Evolutionary conservation across 2,888 invertebrate species (phyloP), one percentile per base, ranked within the genome.

Genomic region (Eristalis intricaria): DNA sequence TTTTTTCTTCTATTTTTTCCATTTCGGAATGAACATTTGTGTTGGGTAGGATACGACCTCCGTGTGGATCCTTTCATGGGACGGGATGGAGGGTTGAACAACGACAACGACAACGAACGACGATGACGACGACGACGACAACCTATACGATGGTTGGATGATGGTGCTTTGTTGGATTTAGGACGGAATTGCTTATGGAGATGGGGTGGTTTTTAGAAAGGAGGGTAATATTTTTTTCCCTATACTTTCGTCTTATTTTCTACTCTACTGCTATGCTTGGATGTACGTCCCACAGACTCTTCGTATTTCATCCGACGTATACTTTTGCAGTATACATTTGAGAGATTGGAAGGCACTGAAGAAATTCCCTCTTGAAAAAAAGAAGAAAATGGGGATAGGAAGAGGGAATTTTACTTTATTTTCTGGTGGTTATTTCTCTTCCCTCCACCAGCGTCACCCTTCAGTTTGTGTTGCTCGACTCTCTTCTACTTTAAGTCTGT

Each of bases 151-250:
- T 40, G 68, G 84, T 87, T 76, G 87, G 87, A 84, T 84, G 87
- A 87, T 84, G 84, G 84, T 87, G 87, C 73, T 88, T 88, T 84
- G 80, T 81, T 84, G 88, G 88, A 88, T 84, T 88, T 84, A 84
- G 88, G 81, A 84, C 88, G 84, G 84, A 84, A 84, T 81, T 78
- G 87, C 84, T 84, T 76, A 66, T 87, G 76, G 84, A 78, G 82
- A 81, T 82, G 80, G 79, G 76, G 76, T 84, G 79, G 79, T 75
- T 87, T 83, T 80, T 77, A 70, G 77, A 80, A 40, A 56, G 60
- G 50, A 50, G 50, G 50, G 50, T 50, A 19, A 50, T 68, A 23
- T 70, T 70, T 76, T 73, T 77, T 73, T 64, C 19, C 29, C 40
- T 61, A 22, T 80, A 68, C 66, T 50, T 76, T 82, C 82, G 69